Percentiles rank a stretch among this genome's conserved stretches.
These are phyloP conservation scores for Gouania willdenowi DNA, from an alignment of 2,797 vertebrate species.

Conservation along the genomic window DNA sequence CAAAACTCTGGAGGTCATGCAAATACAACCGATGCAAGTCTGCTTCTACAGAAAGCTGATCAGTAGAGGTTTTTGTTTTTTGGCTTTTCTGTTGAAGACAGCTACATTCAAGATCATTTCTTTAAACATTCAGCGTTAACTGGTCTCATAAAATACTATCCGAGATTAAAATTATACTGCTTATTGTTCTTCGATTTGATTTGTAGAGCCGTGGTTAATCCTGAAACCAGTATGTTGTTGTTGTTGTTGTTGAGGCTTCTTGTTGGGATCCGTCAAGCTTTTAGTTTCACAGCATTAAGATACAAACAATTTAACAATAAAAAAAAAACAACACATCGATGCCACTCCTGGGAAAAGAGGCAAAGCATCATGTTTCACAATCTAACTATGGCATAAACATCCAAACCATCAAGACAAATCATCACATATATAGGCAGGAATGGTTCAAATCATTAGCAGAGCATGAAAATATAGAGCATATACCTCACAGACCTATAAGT, in stretches of 20 bases:
- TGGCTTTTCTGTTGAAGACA: constrained; percentile 7
- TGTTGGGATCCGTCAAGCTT: constrained; percentile 20
- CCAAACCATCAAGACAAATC: constrained; percentile 49
- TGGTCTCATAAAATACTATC: too few relatives aligned
- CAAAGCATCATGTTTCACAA: constrained; percentile 42
- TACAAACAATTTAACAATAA: constrained; percentile 4
- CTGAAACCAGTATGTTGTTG: constrained; percentile 1
- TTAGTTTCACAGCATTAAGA: constrained; percentile 47
- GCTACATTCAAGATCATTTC: not conserved
- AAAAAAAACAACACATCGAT: not conserved
- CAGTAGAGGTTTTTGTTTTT: constrained; percentile 22
- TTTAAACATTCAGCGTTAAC: too few relatives aligned
- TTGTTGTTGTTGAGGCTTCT: constrained; percentile 27
- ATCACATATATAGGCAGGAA: constrained; percentile 67
- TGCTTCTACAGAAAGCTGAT: constrained; percentile 23
- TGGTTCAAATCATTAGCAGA: constrained; percentile 71
- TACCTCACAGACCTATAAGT: constrained; percentile 49
- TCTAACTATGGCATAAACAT: constrained; percentile 55
- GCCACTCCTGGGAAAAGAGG: constrained; percentile 24
- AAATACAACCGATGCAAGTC: constrained; percentile 37
- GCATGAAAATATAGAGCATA: constrained; percentile 62
- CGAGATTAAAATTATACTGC: not conserved
- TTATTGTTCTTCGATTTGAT: too few relatives aligned
- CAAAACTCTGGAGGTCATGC: constrained; percentile 41
- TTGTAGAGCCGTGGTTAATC: not conserved